Evolutionary conservation across 2,113 vertebrate species (phyloP), one percentile per base, ranked within the genome.

Genomic region (Mastomys coucha): DNA sequence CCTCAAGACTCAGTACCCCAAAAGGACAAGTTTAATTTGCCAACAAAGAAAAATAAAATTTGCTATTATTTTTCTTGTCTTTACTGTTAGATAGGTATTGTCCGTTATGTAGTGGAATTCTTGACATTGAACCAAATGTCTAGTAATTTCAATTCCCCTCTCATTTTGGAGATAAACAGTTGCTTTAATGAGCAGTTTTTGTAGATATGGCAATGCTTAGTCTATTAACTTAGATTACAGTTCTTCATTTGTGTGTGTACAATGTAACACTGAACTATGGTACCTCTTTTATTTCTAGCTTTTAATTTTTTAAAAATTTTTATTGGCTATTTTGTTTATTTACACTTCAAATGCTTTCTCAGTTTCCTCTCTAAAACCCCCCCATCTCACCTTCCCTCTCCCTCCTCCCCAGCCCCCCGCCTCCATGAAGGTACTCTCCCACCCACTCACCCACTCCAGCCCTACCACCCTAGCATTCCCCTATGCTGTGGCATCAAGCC

Each of bases 11-110:
- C 92, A 90, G 13, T 84, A 63, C 36, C 36, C 51, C 22, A 67
- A 60, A 91, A 70, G 28, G 63, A 88, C 45, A 88, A 19, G 49
- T 69, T 60, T 95, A 95, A 72, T 42, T 95, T 95, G 60, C 70
- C 63, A 90, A 88, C 56, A 53, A 22, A 22, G 82, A 39, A 92
- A 49, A 42, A 82, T 92, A 82, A 89, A 92, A 67, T 88, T 82
- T 91, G 4, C 67, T 60, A 2, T 82, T 82, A 69, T 65, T 91
- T 86, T 88, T 91, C 6, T 89, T 80, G 14, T n/a, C 76, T 28
- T 94, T 16, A 42, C 31, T 16, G 28, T 58, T 91, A 63, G 8
- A 14, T 91, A 49, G 39, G 9, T 51, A 42, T 81, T 88, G 13
- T 81, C 72, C 81, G 7, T 88, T 72, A 7, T 73, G 14, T 70